Evolutionary conservation across 1,140 invertebrate species (phyloP).

Genomic region (Pseudobourletiella spinata): DNA sequence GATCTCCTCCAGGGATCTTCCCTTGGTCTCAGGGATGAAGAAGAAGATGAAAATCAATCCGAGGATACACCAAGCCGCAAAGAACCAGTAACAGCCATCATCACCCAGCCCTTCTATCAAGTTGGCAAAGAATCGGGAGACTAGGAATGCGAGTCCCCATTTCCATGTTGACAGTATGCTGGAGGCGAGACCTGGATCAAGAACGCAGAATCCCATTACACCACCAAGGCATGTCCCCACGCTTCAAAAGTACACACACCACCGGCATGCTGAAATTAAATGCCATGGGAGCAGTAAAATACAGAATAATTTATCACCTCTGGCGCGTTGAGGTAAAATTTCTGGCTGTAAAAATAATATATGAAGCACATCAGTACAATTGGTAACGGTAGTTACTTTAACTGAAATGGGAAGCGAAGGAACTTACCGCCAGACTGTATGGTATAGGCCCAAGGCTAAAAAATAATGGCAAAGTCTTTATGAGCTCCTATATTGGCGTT

Average conservation of each 20-base stretch:
- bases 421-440: neutral
- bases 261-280: neutral
- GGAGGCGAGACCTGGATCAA: constrained; percentile 3
- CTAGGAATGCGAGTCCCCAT: constrained; percentile 31
- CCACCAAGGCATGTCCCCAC: no score
- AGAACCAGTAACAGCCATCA: constrained; percentile 45
- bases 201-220: no score
- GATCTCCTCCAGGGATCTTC: constrained; percentile 20
- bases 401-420: neutral
- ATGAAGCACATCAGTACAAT: neutral
- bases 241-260: neutral
- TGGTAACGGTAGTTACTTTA: neutral
- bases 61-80: constrained; percentile 42
- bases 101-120: constrained; percentile 41
- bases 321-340: constrained; percentile 45
- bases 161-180: constrained; percentile 7
- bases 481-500: neutral
- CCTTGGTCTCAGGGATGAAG: constrained; percentile 47
- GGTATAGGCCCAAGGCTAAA: neutral
- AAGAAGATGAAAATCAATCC: constrained; percentile 43
- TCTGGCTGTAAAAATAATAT: constrained; percentile 38
- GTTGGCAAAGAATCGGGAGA: constrained; percentile 44
- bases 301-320: neutral
- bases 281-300: neutral
- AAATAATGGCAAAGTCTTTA: neutral